These are phyloP conservation scores for Caenorhabditis uteleia DNA, from an alignment of 2,888 invertebrate species.

Conservation along the genomic window DNA sequence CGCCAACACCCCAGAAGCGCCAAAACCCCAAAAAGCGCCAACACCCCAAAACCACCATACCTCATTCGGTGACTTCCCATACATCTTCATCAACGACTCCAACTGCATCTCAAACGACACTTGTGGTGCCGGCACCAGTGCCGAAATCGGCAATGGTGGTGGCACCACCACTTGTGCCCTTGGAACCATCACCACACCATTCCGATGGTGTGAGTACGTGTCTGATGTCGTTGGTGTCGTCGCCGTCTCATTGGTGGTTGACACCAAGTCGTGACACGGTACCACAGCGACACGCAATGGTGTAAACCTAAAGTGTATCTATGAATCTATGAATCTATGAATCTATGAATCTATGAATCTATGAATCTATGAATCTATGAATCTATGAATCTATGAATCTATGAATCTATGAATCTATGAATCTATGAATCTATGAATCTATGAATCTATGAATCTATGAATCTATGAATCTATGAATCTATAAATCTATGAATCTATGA, in stretches of 20 bases:
- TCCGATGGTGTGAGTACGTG: neutral
- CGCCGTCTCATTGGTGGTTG: neutral
- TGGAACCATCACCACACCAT: conserved; percentile 7
- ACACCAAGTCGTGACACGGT: conserved; percentile 51
- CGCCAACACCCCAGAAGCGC: too few species aligned
- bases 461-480: too few species aligned
- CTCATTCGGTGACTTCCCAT: conserved; percentile 43
- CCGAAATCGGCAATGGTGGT: conserved; percentile 1
- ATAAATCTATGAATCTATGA: too few species aligned
- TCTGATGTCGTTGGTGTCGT: conserved; percentile 5
- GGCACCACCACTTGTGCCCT: conserved; percentile 7
- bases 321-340: too few species aligned
- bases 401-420: too few species aligned
- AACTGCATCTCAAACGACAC: conserved; percentile 38
- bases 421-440: too few species aligned
- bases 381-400: too few species aligned
- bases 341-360: too few species aligned
- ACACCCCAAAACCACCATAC: conserved; percentile 10
- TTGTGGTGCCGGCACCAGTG: conserved; percentile 1
- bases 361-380: too few species aligned
- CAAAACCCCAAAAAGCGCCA: too few species aligned
- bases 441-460: too few species aligned
- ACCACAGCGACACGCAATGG: conserved; percentile 67
- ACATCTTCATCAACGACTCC: conserved; percentile 42
- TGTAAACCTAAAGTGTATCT: conserved; percentile 49